Base-by-base conservation (phyloP, 2,797 vertebrate species). In the Rhynchonycteris naso region DNA sequence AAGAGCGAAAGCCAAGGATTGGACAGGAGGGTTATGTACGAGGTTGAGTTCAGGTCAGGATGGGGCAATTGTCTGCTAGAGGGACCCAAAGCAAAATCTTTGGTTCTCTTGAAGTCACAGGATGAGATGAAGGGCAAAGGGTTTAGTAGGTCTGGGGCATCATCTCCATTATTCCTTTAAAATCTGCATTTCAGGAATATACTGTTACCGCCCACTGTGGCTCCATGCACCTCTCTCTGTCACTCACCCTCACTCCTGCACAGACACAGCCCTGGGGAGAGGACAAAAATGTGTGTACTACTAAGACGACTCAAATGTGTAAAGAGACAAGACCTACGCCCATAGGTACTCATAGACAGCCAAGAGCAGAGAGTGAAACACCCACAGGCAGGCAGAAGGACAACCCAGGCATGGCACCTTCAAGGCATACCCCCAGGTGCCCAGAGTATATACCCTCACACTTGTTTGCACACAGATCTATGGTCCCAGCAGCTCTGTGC, bases 1-100 rank as follows among this genome's bases (percentile, higher is more conserved):
- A 94, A 95, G 84, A 94, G 93, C 69, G 58, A 68, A 93, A 61
- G 63, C 33, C 63, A 93, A 38, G 10, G 56, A 80, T 50, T 76
- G 63, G 43, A 80, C 78, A 33, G 6, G 1, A 24, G 4, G 54
- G 35, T 87, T 74, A 47, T 4, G 0, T 24, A 7, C 54, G 33
- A 81, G 84, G 18, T 56, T 65, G 47, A 69, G 63, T 78, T 91
- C 66, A 58, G 16, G 16, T 13, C 50, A 76, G 82, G 56, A 81
- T 78, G 61, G 21, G 56, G 82, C 19, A 83, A 78, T 2, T 35
- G 66, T 63, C 1, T 19, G 22, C 38, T 18, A 43, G 19, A 65
- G 14, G 14, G 19, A 2, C 50, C 59, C 4, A 65, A 38, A 88
- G 28, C 69, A 47, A 71, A 92, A 43, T 35, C 68, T 16, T 0